These are phyloP conservation scores for Enteromius thamalakanensis DNA, from an alignment of 2,797 vertebrate genomes.

Conservation along the genomic window DNA sequence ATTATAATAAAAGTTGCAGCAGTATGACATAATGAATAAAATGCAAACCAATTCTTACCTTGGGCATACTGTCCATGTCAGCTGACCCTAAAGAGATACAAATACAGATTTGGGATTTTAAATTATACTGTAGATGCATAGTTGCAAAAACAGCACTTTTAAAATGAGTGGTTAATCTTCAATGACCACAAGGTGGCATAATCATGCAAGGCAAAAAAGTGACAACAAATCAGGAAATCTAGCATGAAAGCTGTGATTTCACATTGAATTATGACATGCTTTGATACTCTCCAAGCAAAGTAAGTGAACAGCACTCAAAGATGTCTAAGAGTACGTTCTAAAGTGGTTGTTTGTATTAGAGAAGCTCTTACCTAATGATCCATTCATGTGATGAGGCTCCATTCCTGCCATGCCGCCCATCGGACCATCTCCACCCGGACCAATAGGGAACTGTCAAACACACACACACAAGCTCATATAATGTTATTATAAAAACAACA, in stretches of 20 bases:
- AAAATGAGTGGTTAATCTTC: background rate
- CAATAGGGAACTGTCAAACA: slow-evolving; percentile 89
- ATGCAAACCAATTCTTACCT: slow-evolving; percentile 77
- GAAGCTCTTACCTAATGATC: slow-evolving; percentile 90
- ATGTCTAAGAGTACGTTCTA: background rate
- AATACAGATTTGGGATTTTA: background rate
- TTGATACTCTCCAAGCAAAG: slow-evolving; percentile 12
- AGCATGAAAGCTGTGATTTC: slow-evolving; percentile 2
- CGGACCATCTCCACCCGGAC: slow-evolving; percentile 91
- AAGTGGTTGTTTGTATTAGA: slow-evolving; percentile 1
- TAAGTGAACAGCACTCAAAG: background rate
- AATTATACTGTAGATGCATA: background rate
- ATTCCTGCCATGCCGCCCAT: slow-evolving; percentile 94
- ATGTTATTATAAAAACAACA: background rate
- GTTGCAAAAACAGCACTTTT: background rate
- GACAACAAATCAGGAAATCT: slow-evolving; percentile 5
- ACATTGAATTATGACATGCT: slow-evolving; percentile 5
- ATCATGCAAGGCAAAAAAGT: background rate
- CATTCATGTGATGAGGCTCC: slow-evolving; percentile 99
- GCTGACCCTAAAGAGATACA: slow-evolving; percentile 83
- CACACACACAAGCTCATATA: background rate
- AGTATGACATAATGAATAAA: background rate
- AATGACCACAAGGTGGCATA: slow-evolving; percentile 29
- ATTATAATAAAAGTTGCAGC: background rate
- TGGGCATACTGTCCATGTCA: slow-evolving; percentile 99